Conservation (phyloP, 2,888 invertebrate genomes). For the Napeogenes sylphis region DNA sequence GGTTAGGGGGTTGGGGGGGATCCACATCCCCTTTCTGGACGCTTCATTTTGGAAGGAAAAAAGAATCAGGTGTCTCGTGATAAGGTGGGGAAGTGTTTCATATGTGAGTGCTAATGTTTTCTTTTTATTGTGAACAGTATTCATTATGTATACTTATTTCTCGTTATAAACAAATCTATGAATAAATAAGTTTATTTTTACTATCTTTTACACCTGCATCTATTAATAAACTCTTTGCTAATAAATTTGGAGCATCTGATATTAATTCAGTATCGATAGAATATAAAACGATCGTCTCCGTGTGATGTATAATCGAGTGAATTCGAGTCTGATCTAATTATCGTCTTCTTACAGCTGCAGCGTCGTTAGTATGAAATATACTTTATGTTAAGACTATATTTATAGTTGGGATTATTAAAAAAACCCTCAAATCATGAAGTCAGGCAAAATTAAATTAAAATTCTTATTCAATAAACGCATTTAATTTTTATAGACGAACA, state of each 20-base stretch:
- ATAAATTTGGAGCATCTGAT: too few relatives aligned
- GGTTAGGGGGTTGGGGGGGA: slow-evolving; percentile 42
- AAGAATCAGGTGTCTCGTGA: slow-evolving; percentile 58
- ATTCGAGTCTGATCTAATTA: slow-evolving; percentile 35
- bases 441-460: too few relatives aligned
- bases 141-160: slow-evolving; percentile 1
- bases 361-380: neutral
- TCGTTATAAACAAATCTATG: neutral
- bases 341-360: slow-evolving; percentile 27
- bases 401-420: too few relatives aligned
- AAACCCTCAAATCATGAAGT: too few relatives aligned
- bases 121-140: slow-evolving; percentile 8
- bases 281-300: slow-evolving; percentile 37
- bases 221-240: too few relatives aligned
- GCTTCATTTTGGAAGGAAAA: slow-evolving; percentile 69
- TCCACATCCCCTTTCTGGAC: slow-evolving; percentile 68
- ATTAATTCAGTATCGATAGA: too few relatives aligned
- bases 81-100: slow-evolving; percentile 32
- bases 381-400: too few relatives aligned
- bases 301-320: slow-evolving; percentile 41
- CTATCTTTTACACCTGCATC: too few relatives aligned
- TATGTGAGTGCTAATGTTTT: slow-evolving; percentile 35
- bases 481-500: too few relatives aligned
- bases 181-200: too few relatives aligned
- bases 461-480: too few relatives aligned